These are phyloP conservation scores for Bergia sp. DNA, from an alignment of 92 coral and sea anemone genomes.

Conservation along the genomic window DNA sequence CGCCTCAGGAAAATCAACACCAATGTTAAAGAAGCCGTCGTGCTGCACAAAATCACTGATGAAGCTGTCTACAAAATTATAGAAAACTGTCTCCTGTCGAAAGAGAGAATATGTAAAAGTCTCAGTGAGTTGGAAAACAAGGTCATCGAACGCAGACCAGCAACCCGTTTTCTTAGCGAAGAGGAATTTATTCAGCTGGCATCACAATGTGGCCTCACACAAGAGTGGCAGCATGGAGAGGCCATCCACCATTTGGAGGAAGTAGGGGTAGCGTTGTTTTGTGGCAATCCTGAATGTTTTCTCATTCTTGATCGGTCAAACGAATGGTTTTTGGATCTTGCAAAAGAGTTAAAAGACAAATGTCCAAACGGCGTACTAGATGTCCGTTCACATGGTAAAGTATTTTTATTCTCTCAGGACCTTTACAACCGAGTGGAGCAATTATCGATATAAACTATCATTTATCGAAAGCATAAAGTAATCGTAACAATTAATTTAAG, in stretches of 20 bases:
- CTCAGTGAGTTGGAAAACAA: neutral
- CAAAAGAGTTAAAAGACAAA: neutral
- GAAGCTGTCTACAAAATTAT: neutral
- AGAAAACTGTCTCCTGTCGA: neutral
- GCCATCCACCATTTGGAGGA: constrained; percentile 3
- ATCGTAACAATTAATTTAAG: no score
- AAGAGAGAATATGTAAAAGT: neutral
- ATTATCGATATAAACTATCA: no score
- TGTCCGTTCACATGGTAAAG: neutral
- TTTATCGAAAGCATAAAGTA: no score
- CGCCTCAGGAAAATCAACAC: neutral
- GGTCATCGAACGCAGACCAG: neutral
- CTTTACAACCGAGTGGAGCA: no score
- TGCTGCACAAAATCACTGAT: neutral
- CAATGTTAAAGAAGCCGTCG: constrained; percentile 11
- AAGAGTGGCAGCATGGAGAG: neutral
- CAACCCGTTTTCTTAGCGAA: neutral
- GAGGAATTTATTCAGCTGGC: neutral
- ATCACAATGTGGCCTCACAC: neutral
- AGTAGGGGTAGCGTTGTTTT: neutral
- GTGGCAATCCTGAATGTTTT: constrained; percentile 2
- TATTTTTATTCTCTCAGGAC: no score
- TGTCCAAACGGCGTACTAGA: neutral
- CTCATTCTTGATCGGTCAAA: neutral
- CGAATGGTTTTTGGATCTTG: neutral